These are phyloP conservation scores for Latrodectus hesperus DNA, from an alignment of 2,888 invertebrate species.

Conservation along the genomic window DNA sequence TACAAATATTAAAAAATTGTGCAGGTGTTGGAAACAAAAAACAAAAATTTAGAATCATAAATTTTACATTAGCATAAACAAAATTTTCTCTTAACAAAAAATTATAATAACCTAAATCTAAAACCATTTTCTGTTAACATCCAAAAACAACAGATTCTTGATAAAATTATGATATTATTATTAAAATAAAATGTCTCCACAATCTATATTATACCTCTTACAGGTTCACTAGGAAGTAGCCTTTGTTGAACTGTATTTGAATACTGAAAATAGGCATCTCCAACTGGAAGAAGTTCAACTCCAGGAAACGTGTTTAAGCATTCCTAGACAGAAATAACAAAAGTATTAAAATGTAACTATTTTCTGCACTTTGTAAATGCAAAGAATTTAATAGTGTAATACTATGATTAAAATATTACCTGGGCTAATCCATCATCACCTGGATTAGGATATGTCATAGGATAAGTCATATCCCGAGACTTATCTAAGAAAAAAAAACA, in stretches of 20 bases:
- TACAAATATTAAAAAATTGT: too few relatives aligned
- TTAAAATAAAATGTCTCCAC: not conserved
- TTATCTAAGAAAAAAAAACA: conserved; percentile 55
- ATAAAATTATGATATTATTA: not conserved
- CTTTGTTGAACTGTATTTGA: conserved; percentile 64
- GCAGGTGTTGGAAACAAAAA: too few relatives aligned
- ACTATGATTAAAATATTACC: conserved; percentile 26
- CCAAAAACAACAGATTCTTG: too few relatives aligned
- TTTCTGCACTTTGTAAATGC: not conserved
- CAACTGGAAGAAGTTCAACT: conserved; percentile 62
- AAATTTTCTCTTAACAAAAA: too few relatives aligned
- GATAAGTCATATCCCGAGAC: conserved; percentile 65
- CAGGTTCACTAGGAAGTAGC: conserved; percentile 58
- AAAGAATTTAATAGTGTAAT: not conserved
- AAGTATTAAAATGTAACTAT: not conserved
- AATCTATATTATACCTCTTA: conserved; percentile 41
- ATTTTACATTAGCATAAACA: too few relatives aligned
- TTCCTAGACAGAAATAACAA: conserved; percentile 32
- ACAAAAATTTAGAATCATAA: too few relatives aligned
- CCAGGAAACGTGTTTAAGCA: conserved; percentile 63
- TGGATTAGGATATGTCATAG: conserved; percentile 65
- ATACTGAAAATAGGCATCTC: conserved; percentile 68
- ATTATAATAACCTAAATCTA: too few relatives aligned
- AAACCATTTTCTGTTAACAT: too few relatives aligned
- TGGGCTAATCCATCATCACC: conserved; percentile 58